Percentiles rank a stretch among this genome's conserved stretches.
These are phyloP conservation scores for Aramus guarauna DNA, from an alignment of 2,113 vertebrate genomes.

Conservation along the genomic window DNA sequence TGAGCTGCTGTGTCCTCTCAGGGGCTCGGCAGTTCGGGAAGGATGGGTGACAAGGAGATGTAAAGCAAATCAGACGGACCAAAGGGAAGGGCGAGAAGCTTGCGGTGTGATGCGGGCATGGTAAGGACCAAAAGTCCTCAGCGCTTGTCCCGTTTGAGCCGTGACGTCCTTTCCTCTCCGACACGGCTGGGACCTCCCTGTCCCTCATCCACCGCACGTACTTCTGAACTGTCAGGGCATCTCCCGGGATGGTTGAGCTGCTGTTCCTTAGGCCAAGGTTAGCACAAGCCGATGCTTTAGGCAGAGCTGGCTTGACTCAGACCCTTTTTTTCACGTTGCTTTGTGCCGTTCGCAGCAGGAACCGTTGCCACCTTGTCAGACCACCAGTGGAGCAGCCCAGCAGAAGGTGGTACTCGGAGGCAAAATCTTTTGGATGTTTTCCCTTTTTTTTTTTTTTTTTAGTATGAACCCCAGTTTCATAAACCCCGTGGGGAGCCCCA, in stretches of 20 bases:
- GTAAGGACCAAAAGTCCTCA: neutral
- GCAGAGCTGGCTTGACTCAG: neutral
- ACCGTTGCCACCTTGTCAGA: neutral
- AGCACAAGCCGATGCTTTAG: too few species aligned
- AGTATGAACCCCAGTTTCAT: neutral
- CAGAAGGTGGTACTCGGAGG: neutral
- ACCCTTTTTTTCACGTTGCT: rapidly evolving
- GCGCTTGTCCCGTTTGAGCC: neutral
- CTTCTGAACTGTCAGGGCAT: neutral
- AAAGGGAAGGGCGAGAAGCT: neutral
- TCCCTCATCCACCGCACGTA: rapidly evolving
- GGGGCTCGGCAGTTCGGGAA: neutral
- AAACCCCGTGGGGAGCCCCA: neutral
- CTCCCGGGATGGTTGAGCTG: neutral
- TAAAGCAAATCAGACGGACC: neutral
- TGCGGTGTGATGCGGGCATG: rapidly evolving
- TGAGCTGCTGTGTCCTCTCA: neutral
- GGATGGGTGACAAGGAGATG: neutral
- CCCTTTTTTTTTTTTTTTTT: neutral
- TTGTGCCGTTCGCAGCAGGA: neutral
- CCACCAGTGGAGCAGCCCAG: too few species aligned
- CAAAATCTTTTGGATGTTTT: neutral
- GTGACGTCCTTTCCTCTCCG: too few species aligned
- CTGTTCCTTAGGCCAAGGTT: neutral
- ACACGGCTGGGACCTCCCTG: rapidly evolving